Evolutionary conservation across 1,140 invertebrate species (phyloP), one percentile per base, ranked within the genome.

Genomic region (Phthorimaea operculella): DNA sequence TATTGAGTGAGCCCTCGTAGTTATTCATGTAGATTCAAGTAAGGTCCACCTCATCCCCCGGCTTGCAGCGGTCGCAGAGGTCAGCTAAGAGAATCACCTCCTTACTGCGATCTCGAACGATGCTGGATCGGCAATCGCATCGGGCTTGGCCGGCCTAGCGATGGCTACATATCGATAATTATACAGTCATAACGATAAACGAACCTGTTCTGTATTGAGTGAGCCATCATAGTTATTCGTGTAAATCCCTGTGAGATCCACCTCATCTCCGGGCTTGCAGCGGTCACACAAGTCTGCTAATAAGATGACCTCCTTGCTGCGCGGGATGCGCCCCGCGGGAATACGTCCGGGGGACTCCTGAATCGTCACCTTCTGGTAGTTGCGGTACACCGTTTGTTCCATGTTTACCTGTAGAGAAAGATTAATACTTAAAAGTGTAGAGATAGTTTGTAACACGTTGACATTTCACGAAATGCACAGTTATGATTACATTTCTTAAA

Each of bases 221-320:
- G 97, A 98, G 2, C 97, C 96, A 86, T 99, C 98, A 77, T 99
- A 99, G 76, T 94, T 98, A 76, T 99, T 99, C 2, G 96, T 97
- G 74, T 99, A 99, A 50, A 99, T 93, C 9, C 96, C 98, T 4
- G 94, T 96, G 4, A 96, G 87, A 78, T 96, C 98, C 57, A 99
- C 92, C 87, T 99, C 98, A 86, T 99, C 98, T 0, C 98, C 98
- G 1, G 98, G 98, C 83, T 99, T 99, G 74, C 96, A 98, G 6
- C 93, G 88, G 85, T 99, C 98, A 66, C 97, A 99, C 0, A 99
- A 86, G 87, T 99, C 98, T 0, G 96, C 94, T 1, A 99, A 73
- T 47, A 99, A 82, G 65, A 99, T 96, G 50, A 95, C 95, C 80
- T 99, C 98, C 86, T 99, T 99, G 33, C 97, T 98, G n/a, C 98